A percentile compares a stretch with the other conserved stretches of the same genome.
Evolutionary conservation across 2,888 invertebrate genomes (phyloP).

Genomic region (Aporophyla nigra): DNA sequence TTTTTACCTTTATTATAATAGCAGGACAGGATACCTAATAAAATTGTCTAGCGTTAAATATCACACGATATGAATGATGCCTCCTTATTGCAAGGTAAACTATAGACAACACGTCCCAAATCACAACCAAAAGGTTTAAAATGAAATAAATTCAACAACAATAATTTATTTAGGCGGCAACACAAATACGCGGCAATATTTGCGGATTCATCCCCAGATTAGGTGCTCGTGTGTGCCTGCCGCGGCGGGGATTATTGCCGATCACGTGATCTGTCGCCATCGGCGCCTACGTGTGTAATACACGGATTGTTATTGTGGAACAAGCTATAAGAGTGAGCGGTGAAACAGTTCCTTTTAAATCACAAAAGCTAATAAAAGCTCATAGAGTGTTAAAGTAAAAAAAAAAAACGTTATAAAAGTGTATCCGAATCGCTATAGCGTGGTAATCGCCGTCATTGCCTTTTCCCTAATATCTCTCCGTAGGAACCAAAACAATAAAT

Average conservation of each 20-base stretch:
- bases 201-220: conserved; percentile 82
- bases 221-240: conserved; percentile 80
- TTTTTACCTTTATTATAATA: too few species aligned
- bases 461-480: too few species aligned
- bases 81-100: not conserved
- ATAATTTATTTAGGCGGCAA: conserved; percentile 58
- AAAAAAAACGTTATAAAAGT: too few species aligned
- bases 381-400: too few species aligned
- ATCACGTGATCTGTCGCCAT: conserved; percentile 83
- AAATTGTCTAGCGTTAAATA: not conserved
- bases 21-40: not conserved
- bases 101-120: not conserved
- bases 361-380: not conserved
- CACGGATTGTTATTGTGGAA: conserved; percentile 72
- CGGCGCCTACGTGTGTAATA: conserved; percentile 85
- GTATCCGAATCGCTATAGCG: too few species aligned
- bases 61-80: not conserved
- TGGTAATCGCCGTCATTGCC: too few species aligned
- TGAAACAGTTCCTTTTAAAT: not conserved
- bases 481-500: too few species aligned
- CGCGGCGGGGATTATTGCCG: conserved; percentile 79
- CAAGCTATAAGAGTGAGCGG: conserved; percentile 54
- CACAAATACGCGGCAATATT: conserved; percentile 75
- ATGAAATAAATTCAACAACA: conserved; percentile 45
- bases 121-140: not conserved